Evolutionary conservation across 2,888 invertebrate genomes (phyloP).

Genomic region (Euplexia lucipara): DNA sequence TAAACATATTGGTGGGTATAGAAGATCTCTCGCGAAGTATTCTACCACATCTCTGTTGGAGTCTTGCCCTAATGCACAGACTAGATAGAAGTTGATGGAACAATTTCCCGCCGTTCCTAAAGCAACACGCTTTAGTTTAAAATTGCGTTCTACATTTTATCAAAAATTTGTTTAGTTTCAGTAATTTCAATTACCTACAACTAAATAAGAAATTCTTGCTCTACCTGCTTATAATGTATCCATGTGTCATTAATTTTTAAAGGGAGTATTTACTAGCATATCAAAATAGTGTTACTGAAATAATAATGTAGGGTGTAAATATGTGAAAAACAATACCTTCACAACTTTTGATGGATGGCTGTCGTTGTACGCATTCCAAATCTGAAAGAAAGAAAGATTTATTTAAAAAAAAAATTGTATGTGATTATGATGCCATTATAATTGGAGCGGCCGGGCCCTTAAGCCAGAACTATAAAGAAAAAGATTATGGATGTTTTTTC

Average conservation of each 20-base stretch:
- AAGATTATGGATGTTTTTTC: no score
- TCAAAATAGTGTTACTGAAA: slow-evolving; percentile 8
- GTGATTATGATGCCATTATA: no score
- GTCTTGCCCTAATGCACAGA: slow-evolving; percentile 22
- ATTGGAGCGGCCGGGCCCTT: no score
- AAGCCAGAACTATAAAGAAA: no score
- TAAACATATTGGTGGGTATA: no score
- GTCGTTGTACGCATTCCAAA: slow-evolving; percentile 67
- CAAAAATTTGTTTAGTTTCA: slow-evolving; percentile 14
- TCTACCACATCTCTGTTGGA: no score
- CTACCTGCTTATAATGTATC: not conserved
- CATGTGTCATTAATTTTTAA: not conserved
- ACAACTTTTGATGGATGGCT: slow-evolving; percentile 69
- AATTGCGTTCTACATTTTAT: not conserved
- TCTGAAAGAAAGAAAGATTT: slow-evolving; percentile 62
- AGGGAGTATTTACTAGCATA: not conserved
- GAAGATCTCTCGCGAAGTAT: no score
- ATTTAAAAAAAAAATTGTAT: not conserved
- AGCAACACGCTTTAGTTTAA: slow-evolving; percentile 15
- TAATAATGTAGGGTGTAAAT: slow-evolving; percentile 9
- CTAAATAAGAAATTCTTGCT: slow-evolving; percentile 1
- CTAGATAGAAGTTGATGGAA: slow-evolving; percentile 41
- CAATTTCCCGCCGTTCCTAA: slow-evolving; percentile 20
- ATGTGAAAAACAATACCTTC: slow-evolving; percentile 66
- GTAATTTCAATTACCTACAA: not conserved